These are phyloP conservation scores for Dolichallabes microphthalmus DNA, from an alignment of 2,113 vertebrate species.

Conservation along the genomic window DNA sequence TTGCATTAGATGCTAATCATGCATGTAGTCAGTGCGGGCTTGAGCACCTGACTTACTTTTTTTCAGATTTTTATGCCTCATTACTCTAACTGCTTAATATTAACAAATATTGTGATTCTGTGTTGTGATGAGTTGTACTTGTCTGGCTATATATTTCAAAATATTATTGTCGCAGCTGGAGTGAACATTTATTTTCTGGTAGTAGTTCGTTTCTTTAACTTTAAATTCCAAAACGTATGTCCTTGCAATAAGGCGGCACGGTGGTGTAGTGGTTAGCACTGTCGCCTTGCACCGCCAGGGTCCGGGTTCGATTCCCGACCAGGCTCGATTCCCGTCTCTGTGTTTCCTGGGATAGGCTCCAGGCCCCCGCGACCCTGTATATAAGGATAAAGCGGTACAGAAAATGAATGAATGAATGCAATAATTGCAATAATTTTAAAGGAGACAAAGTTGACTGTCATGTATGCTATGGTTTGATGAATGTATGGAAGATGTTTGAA, in stretches of 20 bases:
- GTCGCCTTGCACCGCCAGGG: too few species aligned
- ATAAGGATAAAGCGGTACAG: too few species aligned
- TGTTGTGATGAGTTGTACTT: not conserved
- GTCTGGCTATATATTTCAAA: not conserved
- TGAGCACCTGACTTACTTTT: not conserved
- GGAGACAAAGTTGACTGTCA: not conserved
- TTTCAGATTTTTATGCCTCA: not conserved
- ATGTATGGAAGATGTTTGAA: not conserved
- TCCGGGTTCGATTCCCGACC: too few species aligned
- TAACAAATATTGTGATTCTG: not conserved
- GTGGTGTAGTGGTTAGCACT: too few species aligned
- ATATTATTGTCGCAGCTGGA: constrained; percentile 32
- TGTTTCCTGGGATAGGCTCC: too few species aligned
- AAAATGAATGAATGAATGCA: too few species aligned
- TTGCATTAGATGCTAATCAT: constrained; percentile 31
- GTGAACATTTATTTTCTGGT: not conserved
- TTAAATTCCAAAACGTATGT: not conserved
- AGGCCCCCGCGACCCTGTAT: too few species aligned
- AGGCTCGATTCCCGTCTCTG: too few species aligned
- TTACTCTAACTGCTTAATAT: not conserved
- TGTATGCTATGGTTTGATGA: not conserved
- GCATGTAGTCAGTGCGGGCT: constrained; percentile 48
- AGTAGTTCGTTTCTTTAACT: not conserved
- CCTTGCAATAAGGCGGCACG: not conserved
- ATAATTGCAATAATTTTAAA: not conserved